Conservation (phyloP, 2,113 vertebrate species). For the Tiliqua scincoides region DNA sequence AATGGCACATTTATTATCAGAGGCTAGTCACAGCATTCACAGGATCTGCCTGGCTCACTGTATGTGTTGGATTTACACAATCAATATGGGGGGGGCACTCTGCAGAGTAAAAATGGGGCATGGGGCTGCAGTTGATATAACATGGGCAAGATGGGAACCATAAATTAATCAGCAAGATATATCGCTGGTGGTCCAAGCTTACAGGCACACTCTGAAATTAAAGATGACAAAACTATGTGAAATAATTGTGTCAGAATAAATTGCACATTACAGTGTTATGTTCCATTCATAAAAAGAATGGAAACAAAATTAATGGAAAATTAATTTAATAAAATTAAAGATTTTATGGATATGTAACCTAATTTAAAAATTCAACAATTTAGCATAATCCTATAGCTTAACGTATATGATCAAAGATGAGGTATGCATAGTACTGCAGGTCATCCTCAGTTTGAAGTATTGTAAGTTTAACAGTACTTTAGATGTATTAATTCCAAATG, state of each 20-base stretch:
- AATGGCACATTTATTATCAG: constrained; percentile 79
- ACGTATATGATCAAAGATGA: constrained; percentile 55
- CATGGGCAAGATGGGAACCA: constrained; percentile 53
- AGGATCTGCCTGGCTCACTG: constrained; percentile 61
- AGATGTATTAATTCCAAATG: constrained; percentile 42
- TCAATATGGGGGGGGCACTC: constrained; percentile 59
- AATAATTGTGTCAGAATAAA: constrained; percentile 63
- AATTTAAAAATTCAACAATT: constrained; percentile 49
- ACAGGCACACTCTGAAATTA: constrained; percentile 75
- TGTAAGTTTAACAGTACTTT: constrained; percentile 48
- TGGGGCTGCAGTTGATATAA: constrained; percentile 46
- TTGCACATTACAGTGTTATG: constrained; percentile 28
- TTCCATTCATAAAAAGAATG: constrained; percentile 70
- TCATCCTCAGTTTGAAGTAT: constrained; percentile 54
- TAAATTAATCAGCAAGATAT: constrained; percentile 31
- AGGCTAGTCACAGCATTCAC: constrained; percentile 69
- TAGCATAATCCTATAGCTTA: constrained; percentile 56
- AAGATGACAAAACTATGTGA: constrained; percentile 67
- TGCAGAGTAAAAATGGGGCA: constrained; percentile 47
- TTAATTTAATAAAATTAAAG: too few relatives aligned
- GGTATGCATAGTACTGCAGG: constrained; percentile 58
- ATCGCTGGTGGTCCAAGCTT: constrained; percentile 63
- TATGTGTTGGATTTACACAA: constrained; percentile 71
- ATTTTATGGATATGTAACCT: constrained; percentile 69
- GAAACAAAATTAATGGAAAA: too few relatives aligned